Evolutionary conservation across 2,888 invertebrate genomes (phyloP).

Genomic region (Teinopalpus imperialis): DNA sequence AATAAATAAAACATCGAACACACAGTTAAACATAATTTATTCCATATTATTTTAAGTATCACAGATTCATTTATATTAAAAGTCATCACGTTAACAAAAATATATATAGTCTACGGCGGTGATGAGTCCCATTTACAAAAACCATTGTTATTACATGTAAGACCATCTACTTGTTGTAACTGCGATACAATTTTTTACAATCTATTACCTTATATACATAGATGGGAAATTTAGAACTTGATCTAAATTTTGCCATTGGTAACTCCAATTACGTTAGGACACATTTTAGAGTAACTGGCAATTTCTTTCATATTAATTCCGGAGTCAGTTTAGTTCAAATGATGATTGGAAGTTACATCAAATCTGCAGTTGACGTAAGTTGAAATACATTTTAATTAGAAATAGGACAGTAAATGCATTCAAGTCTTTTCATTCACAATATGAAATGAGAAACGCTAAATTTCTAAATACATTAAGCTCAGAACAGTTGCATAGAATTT

Average conservation of each 20-base stretch:
- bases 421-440: conserved; percentile 38
- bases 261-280: conserved; percentile 24
- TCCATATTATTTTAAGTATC: conserved; percentile 81
- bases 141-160: conserved; percentile 45
- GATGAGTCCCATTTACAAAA: conserved; percentile 60
- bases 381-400: conserved; percentile 21
- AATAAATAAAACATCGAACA: conserved; percentile 31
- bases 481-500: conserved; percentile 39
- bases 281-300: conserved; percentile 10
- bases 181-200: conserved; percentile 68
- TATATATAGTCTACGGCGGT: conserved; percentile 74
- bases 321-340: conserved; percentile 32
- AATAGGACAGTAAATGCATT: conserved; percentile 43
- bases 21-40: conserved; percentile 82
- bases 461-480: conserved; percentile 50
- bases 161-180: conserved; percentile 38
- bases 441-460: conserved; percentile 34
- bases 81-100: conserved; percentile 81
- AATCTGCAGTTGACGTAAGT: conserved; percentile 16
- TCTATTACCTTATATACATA: conserved; percentile 65
- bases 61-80: conserved; percentile 81
- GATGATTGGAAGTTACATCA: too few species aligned
- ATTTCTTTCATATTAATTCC: conserved; percentile 7
- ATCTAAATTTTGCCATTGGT: conserved; percentile 21
- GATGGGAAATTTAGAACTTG: conserved; percentile 30